phyloP scores from a whole-genome alignment of 1,140 invertebrate species.

The Panagrolaimus sp. region DNA sequence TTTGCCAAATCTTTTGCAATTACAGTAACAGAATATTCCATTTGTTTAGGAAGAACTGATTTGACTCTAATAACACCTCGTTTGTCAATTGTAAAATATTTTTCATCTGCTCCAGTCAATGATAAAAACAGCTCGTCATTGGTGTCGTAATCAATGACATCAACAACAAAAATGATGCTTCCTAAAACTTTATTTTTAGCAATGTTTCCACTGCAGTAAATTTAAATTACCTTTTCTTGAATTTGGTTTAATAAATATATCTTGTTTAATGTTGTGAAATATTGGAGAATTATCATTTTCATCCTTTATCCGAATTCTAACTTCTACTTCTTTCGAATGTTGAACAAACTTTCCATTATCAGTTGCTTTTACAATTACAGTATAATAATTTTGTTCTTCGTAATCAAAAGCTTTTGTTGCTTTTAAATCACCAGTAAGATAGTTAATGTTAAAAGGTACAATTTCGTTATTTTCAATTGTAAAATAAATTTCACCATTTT shows the following conservation, averaged over 20 bases:
- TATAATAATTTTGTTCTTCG: not conserved
- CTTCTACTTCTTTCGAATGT: not conserved
- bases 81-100: constrained; percentile 5
- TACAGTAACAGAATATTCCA: not conserved
- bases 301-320: not conserved
- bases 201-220: not conserved
- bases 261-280: not conserved
- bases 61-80: constrained; percentile 1
- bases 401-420: constrained; percentile 12
- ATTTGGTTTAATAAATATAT: not conserved
- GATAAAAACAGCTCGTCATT: not conserved
- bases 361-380: not conserved
- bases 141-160: not conserved
- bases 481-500: not conserved
- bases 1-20: not conserved
- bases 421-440: not conserved
- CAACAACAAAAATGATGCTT: constrained; percentile 6
- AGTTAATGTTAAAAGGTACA: constrained; percentile 4
- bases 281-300: constrained; percentile 1
- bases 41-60: not conserved
- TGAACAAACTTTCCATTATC: not conserved
- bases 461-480: not conserved
- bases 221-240: not conserved
- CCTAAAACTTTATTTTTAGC: not conserved
- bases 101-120: not conserved